Evolutionary conservation across 2,797 vertebrate genomes (phyloP), one percentile per base, ranked within the genome.

Genomic region (Phalanger gymnotis): DNA sequence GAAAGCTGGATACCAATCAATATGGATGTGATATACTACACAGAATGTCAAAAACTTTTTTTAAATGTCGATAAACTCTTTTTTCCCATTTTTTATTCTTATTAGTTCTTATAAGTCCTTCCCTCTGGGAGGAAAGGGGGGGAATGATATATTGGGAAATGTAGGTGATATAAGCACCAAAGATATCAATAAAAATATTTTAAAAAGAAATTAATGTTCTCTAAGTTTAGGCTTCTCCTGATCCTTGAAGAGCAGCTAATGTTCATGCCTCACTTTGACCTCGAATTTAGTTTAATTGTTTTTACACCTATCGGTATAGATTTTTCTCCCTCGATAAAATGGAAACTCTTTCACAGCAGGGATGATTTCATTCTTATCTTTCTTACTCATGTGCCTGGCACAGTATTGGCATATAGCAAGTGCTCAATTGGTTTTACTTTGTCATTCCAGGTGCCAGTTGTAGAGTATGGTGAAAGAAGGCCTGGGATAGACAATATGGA

Each of bases 101-200:
- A 25, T 47, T 81, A 25, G 7, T n/a, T n/a, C n/a, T n/a, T n/a
- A n/a, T n/a, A n/a, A n/a, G n/a, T n/a, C n/a, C n/a, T n/a, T n/a
- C n/a, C n/a, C n/a, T n/a, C 40, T 25, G 40, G 1, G 19, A 25
- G 2, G 22, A 19, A 31, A 47, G 0, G 19, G 40, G 40, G 2
- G 73, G 0, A 47, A 25, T 9, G 19, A 81, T 47, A 81, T 2
- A 40, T 81, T 25, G 40, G 40, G 19, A 47, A 47, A 47, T 66
- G 7, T 27, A 27, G 40, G 2, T 47, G 3, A 27, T 81, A 81
- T 10, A 81, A 47, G 3, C 47, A 81, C 40, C 40, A 81, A 81
- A 81, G 73, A 1, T 47, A 81, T 25, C n/a, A 81, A 47, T 25
- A 81, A 47, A 47, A 81, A 73, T 6, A n/a, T 5, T 73, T n/a